A percentile compares a stretch with the other conserved stretches of the same genome.
These are phyloP conservation scores for Sardinella longiceps DNA, from an alignment of 2,797 vertebrate genomes.

Conservation along the genomic window DNA sequence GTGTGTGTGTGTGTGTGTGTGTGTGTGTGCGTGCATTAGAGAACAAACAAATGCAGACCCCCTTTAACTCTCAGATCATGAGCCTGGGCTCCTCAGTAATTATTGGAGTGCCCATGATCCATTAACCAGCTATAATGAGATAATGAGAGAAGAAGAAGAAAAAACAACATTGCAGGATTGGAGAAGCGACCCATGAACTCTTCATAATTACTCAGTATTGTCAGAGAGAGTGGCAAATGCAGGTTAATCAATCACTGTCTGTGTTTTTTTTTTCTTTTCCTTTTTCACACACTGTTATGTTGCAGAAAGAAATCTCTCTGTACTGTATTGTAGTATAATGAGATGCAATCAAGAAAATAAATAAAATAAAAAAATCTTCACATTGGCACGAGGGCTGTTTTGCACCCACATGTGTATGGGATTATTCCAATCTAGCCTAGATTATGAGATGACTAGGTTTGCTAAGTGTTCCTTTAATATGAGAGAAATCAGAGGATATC, in stretches of 20 bases:
- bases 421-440: no score
- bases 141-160: neutral
- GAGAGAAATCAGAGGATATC: no score
- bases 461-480: no score
- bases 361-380: neutral
- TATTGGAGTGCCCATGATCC: neutral
- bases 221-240: slow-evolving; percentile 1
- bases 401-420: neutral
- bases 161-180: neutral
- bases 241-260: slow-evolving; percentile 30
- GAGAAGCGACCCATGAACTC: slow-evolving; percentile 20
- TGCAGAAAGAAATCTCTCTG: no score
- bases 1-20: neutral
- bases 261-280: neutral
- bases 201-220: neutral
- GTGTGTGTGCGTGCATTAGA: neutral
- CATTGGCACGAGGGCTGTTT: neutral
- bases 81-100: neutral
- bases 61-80: neutral
- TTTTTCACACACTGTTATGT: neutral
- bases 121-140: slow-evolving; percentile 23
- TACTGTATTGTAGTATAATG: no score
- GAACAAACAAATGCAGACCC: neutral
- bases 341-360: no score
- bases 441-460: no score